A percentile compares a stretch with the other conserved stretches of the same genome.
Conservation (phyloP, 1,140 invertebrate species). For the Heliconius himera region DNA sequence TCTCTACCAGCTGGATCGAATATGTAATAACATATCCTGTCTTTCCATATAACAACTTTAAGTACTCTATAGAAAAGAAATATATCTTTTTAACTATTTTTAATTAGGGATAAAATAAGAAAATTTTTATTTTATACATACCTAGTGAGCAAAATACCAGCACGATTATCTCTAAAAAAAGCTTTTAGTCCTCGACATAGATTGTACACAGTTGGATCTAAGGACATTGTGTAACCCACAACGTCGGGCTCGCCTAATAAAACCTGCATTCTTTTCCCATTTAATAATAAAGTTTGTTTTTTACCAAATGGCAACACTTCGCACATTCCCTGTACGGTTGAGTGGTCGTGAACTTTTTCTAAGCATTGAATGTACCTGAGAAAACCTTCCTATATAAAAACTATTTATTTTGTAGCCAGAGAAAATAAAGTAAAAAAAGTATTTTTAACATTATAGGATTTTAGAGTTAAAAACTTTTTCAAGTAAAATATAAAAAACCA, state of each 20-base stretch:
- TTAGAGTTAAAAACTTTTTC: too few relatives aligned
- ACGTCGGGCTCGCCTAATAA: constrained; percentile 70
- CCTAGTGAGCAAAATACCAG: constrained; percentile 77
- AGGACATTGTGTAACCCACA: constrained; percentile 73
- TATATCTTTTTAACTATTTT: too few relatives aligned
- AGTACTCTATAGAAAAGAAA: constrained; percentile 54
- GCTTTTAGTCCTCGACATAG: constrained; percentile 79
- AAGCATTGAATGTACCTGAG: constrained; percentile 70
- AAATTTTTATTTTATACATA: constrained; percentile 29
- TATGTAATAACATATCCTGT: constrained; percentile 80
- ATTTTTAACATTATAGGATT: too few relatives aligned
- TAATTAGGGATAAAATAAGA: too few relatives aligned
- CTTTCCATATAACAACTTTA: constrained; percentile 81
- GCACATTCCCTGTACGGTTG: constrained; percentile 70
- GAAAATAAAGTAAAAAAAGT: too few relatives aligned
- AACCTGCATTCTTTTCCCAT: constrained; percentile 72
- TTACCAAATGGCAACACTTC: constrained; percentile 75
- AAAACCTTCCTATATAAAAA: background rate
- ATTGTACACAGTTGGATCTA: constrained; percentile 80
- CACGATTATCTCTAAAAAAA: constrained; percentile 79
- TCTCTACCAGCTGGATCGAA: constrained; percentile 81
- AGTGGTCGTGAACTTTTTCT: constrained; percentile 74
- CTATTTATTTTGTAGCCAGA: background rate
- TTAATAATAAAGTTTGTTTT: constrained; percentile 69
- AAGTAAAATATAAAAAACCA: too few relatives aligned